These are phyloP conservation scores for Eurosta solidaginis DNA, from an alignment of 1,140 invertebrate species.

Conservation along the genomic window DNA sequence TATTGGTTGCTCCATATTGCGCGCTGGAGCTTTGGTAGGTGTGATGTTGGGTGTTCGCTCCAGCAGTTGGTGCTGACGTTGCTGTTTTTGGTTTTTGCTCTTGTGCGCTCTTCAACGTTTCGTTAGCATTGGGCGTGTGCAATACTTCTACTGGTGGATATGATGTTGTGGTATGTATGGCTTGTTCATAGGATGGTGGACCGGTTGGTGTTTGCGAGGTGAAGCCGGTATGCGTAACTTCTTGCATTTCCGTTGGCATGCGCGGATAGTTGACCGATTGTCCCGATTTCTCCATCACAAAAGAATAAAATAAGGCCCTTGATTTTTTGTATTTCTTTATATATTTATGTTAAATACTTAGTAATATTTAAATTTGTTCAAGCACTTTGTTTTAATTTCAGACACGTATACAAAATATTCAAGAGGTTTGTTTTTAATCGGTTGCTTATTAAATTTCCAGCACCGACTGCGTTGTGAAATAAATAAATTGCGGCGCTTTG, in stretches of 20 bases:
- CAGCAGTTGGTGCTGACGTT: background rate
- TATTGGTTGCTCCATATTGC: background rate
- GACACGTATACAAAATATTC: constrained; percentile 1
- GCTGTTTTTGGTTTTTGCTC: background rate
- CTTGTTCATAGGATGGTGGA: constrained; percentile 53
- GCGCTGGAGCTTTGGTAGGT: background rate
- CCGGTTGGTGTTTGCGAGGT: background rate
- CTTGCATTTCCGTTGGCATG: constrained; percentile 19
- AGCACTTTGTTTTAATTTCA: background rate
- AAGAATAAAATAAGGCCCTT: too few relatives aligned
- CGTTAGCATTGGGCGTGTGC: background rate
- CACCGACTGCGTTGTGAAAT: background rate
- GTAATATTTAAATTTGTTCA: background rate
- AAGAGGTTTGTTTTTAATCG: background rate
- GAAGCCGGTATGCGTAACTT: constrained; percentile 13
- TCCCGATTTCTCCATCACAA: constrained; percentile 30
- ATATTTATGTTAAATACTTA: background rate
- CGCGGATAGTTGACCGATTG: constrained; percentile 26
- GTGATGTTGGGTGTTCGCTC: background rate
- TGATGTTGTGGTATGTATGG: constrained; percentile 35
- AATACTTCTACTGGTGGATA: constrained; percentile 20
- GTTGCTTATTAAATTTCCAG: too few relatives aligned
- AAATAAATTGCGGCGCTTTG: background rate
- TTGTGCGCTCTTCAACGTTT: background rate
- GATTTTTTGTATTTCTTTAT: background rate